Evolutionary conservation across 2,888 invertebrate genomes (phyloP), one percentile per base, ranked within the genome.

Genomic region (Diarsia brunnea): DNA sequence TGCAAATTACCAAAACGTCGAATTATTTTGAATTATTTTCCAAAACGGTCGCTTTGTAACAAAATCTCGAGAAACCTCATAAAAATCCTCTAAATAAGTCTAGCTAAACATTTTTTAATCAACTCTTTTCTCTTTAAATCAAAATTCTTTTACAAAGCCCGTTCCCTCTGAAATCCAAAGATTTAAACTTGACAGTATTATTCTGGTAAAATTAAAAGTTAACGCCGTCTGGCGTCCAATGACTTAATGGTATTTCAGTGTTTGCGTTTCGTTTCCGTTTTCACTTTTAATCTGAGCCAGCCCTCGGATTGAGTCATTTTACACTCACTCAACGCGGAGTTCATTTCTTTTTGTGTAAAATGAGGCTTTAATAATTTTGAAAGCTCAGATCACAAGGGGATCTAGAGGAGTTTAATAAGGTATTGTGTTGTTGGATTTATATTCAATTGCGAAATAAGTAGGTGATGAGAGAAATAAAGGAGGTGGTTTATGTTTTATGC

Each of bases 231-330:
- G 86, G 84, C 87, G 89, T 91, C 91, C 90, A 92, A 92, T 93
- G 93, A 93, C 93, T 93, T 95, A 95, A 95, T 95, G 94, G 94
- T 93, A 91, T 95, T 95, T 93, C 94, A 92, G 91, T 95, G 95
- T 95, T 95, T 94, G 92, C 93, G 89, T 90, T 92, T 89, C 91
- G 92, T 92, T 94, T 93, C 91, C 91, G 88, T 89, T 94, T 92
- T 93, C 91, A 91, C 92, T 93, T 92, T 94, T 92, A 92, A 93
- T 92, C 91, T 90, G 82, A 86, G 90, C 85, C 84, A 85, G 87
- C 78, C 83, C 86, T 87, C 76, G 85, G 85, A 88, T 89, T 87
- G 87, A 88, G 84, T 90, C 87, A 81, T 87, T 88, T 89, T 88
- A 90, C 88, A 86, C 82, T 82, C 79, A 86, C 78, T 88, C 84